Base-by-base conservation (phyloP, 2,888 invertebrate species). In the Oscheius sp. region DNA sequence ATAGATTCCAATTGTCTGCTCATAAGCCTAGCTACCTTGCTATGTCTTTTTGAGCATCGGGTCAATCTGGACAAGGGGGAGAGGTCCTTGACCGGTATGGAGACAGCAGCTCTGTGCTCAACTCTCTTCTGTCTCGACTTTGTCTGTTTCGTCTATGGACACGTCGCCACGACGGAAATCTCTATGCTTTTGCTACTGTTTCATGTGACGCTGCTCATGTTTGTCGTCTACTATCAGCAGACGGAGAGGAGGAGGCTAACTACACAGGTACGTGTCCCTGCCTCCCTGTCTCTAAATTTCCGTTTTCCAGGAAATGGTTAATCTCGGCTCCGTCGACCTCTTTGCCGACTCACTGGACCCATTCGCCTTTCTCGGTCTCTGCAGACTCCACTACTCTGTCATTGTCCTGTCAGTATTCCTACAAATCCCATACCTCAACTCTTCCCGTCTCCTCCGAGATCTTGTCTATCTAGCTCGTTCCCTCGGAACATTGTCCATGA, bases 311-410 rank as follows among this genome's bases (percentile, higher is more conserved):
- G 55, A 62, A 29, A 37, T 51, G 13, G 29, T 55, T 9, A n/a
- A 21, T 11, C 62, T 73, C 21, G 47, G 57, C n/a, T 73, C 72
- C 3, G 50, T 32, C 7, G 73, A 73, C 42, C 37, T 73, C 13
- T 73, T 73, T 21, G 42, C 55, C 35, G 63, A 73, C 35, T 37
- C 62, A 1, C 21, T 11, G 9, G 48, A 73, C 21, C 47, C 50
- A 13, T 63, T 73, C n/a, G 55, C 62, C 10, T 73, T 57, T 53
- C 53, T 73, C 21, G 73, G 73, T n/a, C 29, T 73, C n/a, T 33
- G 57, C n/a, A n/a, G 53, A 32, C 50, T 32, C 2, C 73, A 73
- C 37, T 73, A 58, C 10, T 11, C n/a, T 42, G 51, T 37, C 21
- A 73, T 73, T 37, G 21, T 65, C 4, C 51, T 62, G 1, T 33